These are phyloP conservation scores for Anadara kagoshimensis DNA, from an alignment of 1,140 invertebrate species.

Conservation along the genomic window DNA sequence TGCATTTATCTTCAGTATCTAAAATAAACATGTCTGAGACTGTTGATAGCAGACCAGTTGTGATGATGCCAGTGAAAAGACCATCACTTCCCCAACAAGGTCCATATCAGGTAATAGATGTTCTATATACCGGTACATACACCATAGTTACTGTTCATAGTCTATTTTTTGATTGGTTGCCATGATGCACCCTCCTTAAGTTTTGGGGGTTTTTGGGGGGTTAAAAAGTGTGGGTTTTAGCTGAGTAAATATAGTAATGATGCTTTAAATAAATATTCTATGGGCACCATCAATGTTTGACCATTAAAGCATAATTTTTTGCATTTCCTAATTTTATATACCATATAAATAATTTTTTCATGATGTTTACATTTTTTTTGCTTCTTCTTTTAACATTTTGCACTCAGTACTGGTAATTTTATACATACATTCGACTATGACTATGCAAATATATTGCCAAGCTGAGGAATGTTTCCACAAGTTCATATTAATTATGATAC, in stretches of 20 bases:
- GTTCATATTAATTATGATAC: no score
- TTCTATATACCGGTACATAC: no score
- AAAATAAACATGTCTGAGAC: slow-evolving; percentile 44
- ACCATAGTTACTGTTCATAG: background rate
- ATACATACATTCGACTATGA: no score
- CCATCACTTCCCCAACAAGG: slow-evolving; percentile 39
- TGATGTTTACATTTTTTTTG: background rate
- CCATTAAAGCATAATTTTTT: background rate
- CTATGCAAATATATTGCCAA: no score
- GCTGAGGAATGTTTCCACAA: no score
- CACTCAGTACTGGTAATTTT: no score
- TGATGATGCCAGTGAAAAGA: slow-evolving; percentile 62
- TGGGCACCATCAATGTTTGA: background rate
- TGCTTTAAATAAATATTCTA: background rate
- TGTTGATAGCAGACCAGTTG: slow-evolving; percentile 53
- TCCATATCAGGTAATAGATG: slow-evolving; percentile 49
- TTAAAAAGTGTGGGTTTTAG: background rate
- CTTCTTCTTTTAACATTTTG: background rate
- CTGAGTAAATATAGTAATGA: background rate
- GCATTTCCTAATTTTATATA: background rate
- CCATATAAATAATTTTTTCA: background rate
- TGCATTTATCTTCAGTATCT: slow-evolving; percentile 79
- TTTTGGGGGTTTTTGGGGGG: background rate
- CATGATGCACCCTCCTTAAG: background rate
- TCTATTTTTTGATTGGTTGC: background rate